Conservation (phyloP, 1,140 invertebrate species). For the Hermetia illucens region DNA sequence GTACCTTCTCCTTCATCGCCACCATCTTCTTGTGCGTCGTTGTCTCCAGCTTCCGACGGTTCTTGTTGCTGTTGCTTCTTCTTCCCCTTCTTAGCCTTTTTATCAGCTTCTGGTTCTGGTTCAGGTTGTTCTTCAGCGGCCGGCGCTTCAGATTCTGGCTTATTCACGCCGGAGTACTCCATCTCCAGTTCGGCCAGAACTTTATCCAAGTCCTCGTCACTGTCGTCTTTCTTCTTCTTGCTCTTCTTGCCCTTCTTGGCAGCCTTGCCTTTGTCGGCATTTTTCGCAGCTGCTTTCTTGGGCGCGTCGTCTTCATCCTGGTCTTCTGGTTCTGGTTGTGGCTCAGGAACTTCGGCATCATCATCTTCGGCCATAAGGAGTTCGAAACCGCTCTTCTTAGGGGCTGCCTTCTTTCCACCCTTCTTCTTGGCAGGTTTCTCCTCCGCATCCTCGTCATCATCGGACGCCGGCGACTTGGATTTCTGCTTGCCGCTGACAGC, state of each 20-base stretch:
- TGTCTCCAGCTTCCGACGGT: slow-evolving; percentile 15
- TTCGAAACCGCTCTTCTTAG: slow-evolving; percentile 43
- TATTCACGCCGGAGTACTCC: slow-evolving; percentile 52
- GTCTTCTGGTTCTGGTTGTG: slow-evolving; percentile 14
- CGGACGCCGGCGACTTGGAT: slow-evolving; percentile 31
- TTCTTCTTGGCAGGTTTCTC: slow-evolving; percentile 27
- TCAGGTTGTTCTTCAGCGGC: slow-evolving; percentile 11
- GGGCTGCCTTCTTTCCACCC: slow-evolving; percentile 33
- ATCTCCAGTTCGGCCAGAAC: slow-evolving; percentile 65
- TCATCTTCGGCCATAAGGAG: slow-evolving; percentile 42
- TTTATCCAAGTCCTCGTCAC: slow-evolving; percentile 68
- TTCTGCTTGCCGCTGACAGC: slow-evolving; percentile 39
- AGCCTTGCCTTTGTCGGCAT: slow-evolving; percentile 37
- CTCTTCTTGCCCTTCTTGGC: slow-evolving; percentile 52
- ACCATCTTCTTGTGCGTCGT: slow-evolving; percentile 18
- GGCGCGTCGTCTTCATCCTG: slow-evolving; percentile 35
- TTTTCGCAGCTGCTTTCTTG: slow-evolving; percentile 35
- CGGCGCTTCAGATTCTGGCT: slow-evolving; percentile 26
- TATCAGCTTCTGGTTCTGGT: slow-evolving; percentile 26
- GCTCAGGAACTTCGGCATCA: slow-evolving; percentile 25
- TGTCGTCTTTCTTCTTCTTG: slow-evolving; percentile 63
- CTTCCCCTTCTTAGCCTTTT: slow-evolving; percentile 32
- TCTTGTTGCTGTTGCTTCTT: slow-evolving; percentile 37
- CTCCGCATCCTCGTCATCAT: slow-evolving; percentile 22
- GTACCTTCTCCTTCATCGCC: slow-evolving; percentile 44